These are phyloP conservation scores for Drosophila yakuba DNA, from an alignment of 1,140 invertebrate species.

Conservation along the genomic window DNA sequence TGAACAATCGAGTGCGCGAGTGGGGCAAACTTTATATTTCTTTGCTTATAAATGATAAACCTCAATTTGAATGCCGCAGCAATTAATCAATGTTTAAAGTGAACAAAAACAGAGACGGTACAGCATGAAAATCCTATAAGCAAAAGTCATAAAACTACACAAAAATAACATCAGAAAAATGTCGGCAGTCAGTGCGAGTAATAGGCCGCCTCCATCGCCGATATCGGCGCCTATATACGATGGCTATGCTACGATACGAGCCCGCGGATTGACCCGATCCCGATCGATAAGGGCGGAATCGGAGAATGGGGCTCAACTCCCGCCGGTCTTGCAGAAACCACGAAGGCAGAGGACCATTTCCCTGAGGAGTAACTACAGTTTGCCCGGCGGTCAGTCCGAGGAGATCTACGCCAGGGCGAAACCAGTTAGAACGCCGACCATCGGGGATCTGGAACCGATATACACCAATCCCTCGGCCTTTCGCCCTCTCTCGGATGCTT, in stretches of 20 bases:
- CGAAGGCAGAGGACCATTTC: conserved; percentile 63
- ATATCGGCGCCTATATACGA: conserved; percentile 89
- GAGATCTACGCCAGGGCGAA: conserved; percentile 75
- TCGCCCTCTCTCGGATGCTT: conserved; percentile 76
- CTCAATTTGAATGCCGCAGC: conserved; percentile 64
- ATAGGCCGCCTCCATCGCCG: conserved; percentile 84
- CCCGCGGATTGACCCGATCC: conserved; percentile 85
- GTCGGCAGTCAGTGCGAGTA: conserved; percentile 68
- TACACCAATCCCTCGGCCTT: conserved; percentile 66
- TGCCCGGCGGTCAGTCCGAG: conserved; percentile 50
- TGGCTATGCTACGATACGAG: conserved; percentile 92
- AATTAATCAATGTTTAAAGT: conserved; percentile 72
- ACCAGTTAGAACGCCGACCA: conserved; percentile 76
- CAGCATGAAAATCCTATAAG: conserved; percentile 56
- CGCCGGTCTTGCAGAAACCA: conserved; percentile 21
- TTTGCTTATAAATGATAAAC: conserved; percentile 67
- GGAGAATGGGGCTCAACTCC: conserved; percentile 54
- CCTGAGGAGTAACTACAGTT: conserved; percentile 71
- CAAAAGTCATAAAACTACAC: conserved; percentile 17
- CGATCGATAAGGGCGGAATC: conserved; percentile 82
- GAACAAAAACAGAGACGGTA: conserved; percentile 22
- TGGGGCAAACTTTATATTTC: conserved; percentile 8
- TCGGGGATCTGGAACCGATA: conserved; percentile 72
- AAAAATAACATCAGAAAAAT: conserved; percentile 29
- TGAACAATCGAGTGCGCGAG: conserved; percentile 54